These are phyloP conservation scores for Myotis lucifugus DNA, from an alignment of 2,113 vertebrate species.

Conservation along the genomic window DNA sequence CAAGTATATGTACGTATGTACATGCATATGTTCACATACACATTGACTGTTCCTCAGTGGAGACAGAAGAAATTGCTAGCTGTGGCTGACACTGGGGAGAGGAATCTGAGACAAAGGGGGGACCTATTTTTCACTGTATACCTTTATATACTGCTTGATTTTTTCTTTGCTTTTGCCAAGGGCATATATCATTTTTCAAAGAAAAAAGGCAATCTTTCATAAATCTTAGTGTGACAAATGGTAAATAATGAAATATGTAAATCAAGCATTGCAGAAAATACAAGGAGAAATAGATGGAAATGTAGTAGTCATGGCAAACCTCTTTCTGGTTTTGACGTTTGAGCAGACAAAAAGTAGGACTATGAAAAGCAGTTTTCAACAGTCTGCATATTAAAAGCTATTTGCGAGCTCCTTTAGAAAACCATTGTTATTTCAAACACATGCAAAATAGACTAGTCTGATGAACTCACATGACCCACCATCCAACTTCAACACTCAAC, in stretches of 20 bases:
- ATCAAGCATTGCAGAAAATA: background rate
- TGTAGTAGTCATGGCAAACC: background rate
- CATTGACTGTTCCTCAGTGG: background rate
- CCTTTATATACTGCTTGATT: background rate
- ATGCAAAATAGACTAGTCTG: background rate
- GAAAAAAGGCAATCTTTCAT: background rate
- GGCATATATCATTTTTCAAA: background rate
- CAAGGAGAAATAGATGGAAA: background rate
- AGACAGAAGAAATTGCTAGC: background rate
- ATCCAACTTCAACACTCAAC: background rate
- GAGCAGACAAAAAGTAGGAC: background rate
- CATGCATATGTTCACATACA: background rate
- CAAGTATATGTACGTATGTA: background rate
- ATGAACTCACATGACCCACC: background rate
- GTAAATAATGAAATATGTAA: background rate
- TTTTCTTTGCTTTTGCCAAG: background rate
- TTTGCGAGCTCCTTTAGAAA: background rate
- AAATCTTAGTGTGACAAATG: conserved; percentile 1
- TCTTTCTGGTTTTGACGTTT: background rate
- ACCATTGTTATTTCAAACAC: background rate
- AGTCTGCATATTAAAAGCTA: background rate
- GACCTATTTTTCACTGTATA: background rate
- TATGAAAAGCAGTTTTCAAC: background rate
- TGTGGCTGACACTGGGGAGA: background rate
- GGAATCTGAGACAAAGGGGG: background rate